phyloP scores from a whole-genome alignment of 2,797 vertebrate species.

The Rachycentron canadum region DNA sequence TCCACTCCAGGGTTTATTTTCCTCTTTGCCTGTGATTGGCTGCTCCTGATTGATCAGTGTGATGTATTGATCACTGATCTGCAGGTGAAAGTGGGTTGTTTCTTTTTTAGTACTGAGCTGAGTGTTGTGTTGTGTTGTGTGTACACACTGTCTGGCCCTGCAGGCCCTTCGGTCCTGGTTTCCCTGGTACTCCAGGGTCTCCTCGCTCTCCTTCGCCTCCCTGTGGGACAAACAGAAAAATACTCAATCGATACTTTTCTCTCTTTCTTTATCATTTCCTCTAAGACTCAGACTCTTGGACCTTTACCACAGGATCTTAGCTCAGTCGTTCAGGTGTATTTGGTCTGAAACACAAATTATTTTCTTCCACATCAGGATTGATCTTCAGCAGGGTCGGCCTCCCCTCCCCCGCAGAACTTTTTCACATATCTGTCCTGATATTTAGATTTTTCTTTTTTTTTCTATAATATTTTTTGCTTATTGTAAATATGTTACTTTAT shows the following conservation, averaged over 20 bases:
- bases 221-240: slow-evolving; percentile 64
- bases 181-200: slow-evolving; percentile 82
- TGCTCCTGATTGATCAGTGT: too few relatives aligned
- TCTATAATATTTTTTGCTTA: too few relatives aligned
- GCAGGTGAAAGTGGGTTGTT: not conserved
- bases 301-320: too few relatives aligned
- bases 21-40: not conserved
- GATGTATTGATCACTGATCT: not conserved
- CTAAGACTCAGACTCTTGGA: too few relatives aligned
- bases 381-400: not conserved
- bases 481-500: too few relatives aligned
- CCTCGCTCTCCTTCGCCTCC: slow-evolving; percentile 80
- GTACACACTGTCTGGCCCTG: slow-evolving; percentile 78
- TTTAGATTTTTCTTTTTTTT: too few relatives aligned
- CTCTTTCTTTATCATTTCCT: not conserved
- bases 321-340: too few relatives aligned
- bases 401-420: too few relatives aligned
- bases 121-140: too few relatives aligned
- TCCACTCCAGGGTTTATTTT: not conserved
- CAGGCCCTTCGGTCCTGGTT: slow-evolving; percentile 81
- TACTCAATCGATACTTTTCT: not conserved
- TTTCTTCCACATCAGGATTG: too few relatives aligned
- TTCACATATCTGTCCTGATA: too few relatives aligned
- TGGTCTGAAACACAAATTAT: too few relatives aligned
- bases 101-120: not conserved